These are phyloP conservation scores for Aurelia aurita DNA, from an alignment of 30 jellyfish, hydroid and myxozoan genomes.

Conservation along the genomic window DNA sequence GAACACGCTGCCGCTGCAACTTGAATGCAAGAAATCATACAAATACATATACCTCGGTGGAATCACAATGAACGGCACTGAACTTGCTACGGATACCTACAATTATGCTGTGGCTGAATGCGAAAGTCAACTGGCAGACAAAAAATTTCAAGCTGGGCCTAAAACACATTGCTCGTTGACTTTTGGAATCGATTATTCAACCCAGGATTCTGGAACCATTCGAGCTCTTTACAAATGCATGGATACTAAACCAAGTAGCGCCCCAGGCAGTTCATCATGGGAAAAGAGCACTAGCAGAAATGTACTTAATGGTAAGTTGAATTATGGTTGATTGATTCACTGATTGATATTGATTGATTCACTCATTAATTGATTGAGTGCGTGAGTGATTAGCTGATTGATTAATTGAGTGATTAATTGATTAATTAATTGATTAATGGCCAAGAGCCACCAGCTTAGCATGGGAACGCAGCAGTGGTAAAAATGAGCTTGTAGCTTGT, in stretches of 20 bases:
- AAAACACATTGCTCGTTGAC: conserved; percentile 38
- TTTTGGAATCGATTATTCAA: conserved; percentile 45
- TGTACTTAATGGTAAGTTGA: too few species aligned
- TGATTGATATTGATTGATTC: background rate
- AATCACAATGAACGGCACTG: conserved; percentile 46
- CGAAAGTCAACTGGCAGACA: conserved; percentile 5
- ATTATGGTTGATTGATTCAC: too few species aligned
- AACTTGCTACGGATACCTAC: background rate
- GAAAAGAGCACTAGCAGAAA: background rate
- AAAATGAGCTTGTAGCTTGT: too few species aligned
- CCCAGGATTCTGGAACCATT: conserved; percentile 8
- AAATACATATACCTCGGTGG: conserved; percentile 45
- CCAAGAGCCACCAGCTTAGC: too few species aligned
- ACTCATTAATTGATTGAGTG: background rate
- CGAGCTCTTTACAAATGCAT: conserved; percentile 45
- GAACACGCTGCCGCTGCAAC: conserved; percentile 26
- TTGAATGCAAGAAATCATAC: conserved; percentile 13
- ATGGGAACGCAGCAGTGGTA: too few species aligned
- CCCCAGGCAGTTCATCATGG: conserved; percentile 47
- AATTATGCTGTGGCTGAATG: conserved; percentile 12
- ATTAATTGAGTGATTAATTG: too few species aligned
- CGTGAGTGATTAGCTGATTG: background rate
- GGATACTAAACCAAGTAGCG: conserved; percentile 1
- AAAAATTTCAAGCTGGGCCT: conserved; percentile 12
- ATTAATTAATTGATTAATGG: too few species aligned